Evolutionary conservation across 2,797 vertebrate species (phyloP).

Genomic region (Acanthurus leucopareius): DNA sequence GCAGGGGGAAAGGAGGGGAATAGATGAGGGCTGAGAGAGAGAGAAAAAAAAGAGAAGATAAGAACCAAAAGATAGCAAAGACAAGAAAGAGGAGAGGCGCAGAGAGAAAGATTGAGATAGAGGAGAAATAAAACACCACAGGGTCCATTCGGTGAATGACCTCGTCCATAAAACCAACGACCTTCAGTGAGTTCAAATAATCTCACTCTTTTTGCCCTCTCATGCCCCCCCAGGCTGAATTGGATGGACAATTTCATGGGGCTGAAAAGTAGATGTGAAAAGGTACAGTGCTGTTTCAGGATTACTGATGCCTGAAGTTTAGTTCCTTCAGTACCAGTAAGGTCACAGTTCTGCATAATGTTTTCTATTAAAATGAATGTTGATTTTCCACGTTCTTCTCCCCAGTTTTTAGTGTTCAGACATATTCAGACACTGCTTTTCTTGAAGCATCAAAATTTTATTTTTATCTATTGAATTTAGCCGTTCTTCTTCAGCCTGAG

Average conservation of each 20-base stretch:
- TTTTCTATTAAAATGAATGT: slow-evolving; percentile 2
- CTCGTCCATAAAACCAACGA: slow-evolving; percentile 53
- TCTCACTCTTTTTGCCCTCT: slow-evolving; percentile 39
- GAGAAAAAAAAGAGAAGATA: slow-evolving; percentile 16
- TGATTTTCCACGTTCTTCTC: not conserved
- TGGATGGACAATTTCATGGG: slow-evolving; percentile 52
- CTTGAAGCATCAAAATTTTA: slow-evolving; percentile 10
- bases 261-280: slow-evolving; percentile 50
- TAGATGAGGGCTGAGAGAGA: not conserved
- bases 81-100: slow-evolving; percentile 3
- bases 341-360: slow-evolving; percentile 16
- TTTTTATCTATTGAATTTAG: slow-evolving; percentile 18
- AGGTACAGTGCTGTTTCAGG: slow-evolving; percentile 28
- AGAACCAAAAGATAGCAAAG: slow-evolving; percentile 5
- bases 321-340: slow-evolving; percentile 14
- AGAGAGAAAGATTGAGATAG: not conserved
- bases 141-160: slow-evolving; percentile 40
- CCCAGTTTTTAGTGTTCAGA: not conserved
- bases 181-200: slow-evolving; percentile 59
- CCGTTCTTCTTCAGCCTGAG: slow-evolving; percentile 17
- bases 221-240: slow-evolving; percentile 19
- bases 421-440: not conserved
- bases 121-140: slow-evolving; percentile 24
- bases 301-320: slow-evolving; percentile 23
- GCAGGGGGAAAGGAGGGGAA: not conserved